Conservation (phyloP, 2,113 vertebrate species). For the Lichenostomus cassidix region DNA sequence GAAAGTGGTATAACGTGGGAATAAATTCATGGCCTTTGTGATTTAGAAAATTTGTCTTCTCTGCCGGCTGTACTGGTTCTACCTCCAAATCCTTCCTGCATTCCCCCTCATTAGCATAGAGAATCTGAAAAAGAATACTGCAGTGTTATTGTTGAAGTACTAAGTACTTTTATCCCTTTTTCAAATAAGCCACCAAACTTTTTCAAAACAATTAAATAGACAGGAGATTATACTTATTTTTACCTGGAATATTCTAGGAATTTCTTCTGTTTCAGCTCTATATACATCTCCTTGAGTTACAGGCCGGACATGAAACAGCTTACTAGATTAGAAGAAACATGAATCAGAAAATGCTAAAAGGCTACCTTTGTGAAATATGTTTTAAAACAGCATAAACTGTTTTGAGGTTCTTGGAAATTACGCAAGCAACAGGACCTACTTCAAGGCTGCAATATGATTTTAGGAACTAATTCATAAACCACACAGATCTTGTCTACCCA, state of each 20-base stretch:
- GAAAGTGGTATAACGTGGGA: constrained; percentile 97
- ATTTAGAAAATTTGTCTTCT: constrained; percentile 93
- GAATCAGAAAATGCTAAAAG: constrained; percentile 4
- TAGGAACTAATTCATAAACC: neutral
- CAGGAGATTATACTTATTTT: neutral
- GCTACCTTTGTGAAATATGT: neutral
- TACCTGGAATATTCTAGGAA: constrained; percentile 99
- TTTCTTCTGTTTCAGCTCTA: constrained; percentile 96
- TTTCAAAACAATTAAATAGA: neutral
- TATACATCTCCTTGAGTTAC: constrained; percentile 99
- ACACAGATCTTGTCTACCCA: neutral
- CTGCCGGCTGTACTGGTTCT: constrained; percentile 87
- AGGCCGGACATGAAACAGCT: constrained; percentile 96
- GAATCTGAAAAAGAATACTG: constrained; percentile 79
- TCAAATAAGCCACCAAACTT: neutral
- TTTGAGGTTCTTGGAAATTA: neutral
- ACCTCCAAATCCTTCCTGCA: constrained; percentile 93
- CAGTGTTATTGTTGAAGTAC: constrained; percentile 4
- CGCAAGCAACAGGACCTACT: neutral
- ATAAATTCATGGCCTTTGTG: constrained; percentile 99
- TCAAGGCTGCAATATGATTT: neutral
- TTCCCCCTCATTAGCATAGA: constrained; percentile 98
- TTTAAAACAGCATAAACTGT: neutral
- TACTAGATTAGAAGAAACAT: constrained; percentile 77
- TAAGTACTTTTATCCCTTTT: neutral